These are phyloP conservation scores for Muschampia plurimacula DNA, from an alignment of 2,888 invertebrate genomes.

Conservation along the genomic window DNA sequence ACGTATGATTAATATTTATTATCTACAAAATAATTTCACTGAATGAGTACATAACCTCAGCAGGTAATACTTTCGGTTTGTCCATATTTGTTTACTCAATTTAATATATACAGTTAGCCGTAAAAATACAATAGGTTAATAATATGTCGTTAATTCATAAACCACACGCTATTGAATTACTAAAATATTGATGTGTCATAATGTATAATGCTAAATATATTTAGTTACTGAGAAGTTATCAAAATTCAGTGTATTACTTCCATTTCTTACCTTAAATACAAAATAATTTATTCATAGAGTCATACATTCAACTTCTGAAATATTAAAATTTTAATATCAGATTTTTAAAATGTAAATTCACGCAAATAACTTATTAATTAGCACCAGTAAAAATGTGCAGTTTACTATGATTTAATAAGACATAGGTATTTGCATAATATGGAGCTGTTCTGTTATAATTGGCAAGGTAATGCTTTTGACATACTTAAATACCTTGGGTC, in stretches of 20 bases:
- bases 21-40: too few relatives aligned
- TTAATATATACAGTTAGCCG: not conserved
- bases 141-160: too few relatives aligned
- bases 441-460: constrained; percentile 11
- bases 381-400: constrained; percentile 9
- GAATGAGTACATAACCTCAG: too few relatives aligned
- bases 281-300: not conserved
- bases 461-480: constrained; percentile 18
- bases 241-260: not conserved
- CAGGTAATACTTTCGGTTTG: too few relatives aligned
- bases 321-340: not conserved
- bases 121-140: too few relatives aligned
- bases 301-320: not conserved
- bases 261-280: not conserved
- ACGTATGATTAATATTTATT: not conserved
- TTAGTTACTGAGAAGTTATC: too few relatives aligned
- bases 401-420: constrained; percentile 4
- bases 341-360: not conserved
- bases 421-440: constrained; percentile 29
- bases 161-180: too few relatives aligned
- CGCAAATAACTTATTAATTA: not conserved
- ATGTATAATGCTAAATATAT: too few relatives aligned
- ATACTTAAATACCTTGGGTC: constrained; percentile 8
- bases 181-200: too few relatives aligned
- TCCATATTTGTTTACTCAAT: too few relatives aligned